Base-by-base conservation (phyloP, 2,888 invertebrate species). In the Pilophorus perplexus region DNA sequence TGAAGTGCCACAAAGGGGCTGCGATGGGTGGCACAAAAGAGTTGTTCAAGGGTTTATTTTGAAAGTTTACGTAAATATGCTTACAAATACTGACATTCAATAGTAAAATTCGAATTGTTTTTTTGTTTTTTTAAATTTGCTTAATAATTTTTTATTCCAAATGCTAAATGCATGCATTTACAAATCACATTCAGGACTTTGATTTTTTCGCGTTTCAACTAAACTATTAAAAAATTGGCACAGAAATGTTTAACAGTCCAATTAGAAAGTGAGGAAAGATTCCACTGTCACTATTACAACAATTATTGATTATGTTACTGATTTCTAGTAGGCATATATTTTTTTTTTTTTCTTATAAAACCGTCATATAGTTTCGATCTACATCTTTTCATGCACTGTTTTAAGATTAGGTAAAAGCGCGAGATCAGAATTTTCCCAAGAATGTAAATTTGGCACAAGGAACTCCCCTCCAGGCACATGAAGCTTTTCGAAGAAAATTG, bases 91-190 rank as follows among this genome's bases (percentile, higher is more conserved):
- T 46, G 62, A 46, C 46, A 62, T 62, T 46, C 20, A 33, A 62
- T 44, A 46, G 27, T 62, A 46, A 48, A 46, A 46, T 62, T 62
- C 46, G 48, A 46, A 48, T 46, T 44, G n/a, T n/a, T n/a, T n/a
- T n/a, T n/a, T n/a, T n/a, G n/a, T n/a, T n/a, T n/a, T 44, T 37
- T 27, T 27, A 62, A 20, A 44, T 46, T 46, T 62, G 23, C 28
- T 46, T 25, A 44, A 46, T 46, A 38, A 44, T 46, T 62, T n/a
- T n/a, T n/a, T 25, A 14, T 6, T 62, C 38, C 38, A 37, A 62
- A 62, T 62, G 62, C 48, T 62, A 62, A 62, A 62, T 62, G 62
- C 62, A 62, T 62, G 62, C 62, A 62, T 62, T 62, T 62, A 62
- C 62, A 62, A 62, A 62, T 62, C 62, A 62, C 62, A 62, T 46